Base-by-base conservation (phyloP, 2,797 vertebrate species). In the Apodemus agrarius region DNA sequence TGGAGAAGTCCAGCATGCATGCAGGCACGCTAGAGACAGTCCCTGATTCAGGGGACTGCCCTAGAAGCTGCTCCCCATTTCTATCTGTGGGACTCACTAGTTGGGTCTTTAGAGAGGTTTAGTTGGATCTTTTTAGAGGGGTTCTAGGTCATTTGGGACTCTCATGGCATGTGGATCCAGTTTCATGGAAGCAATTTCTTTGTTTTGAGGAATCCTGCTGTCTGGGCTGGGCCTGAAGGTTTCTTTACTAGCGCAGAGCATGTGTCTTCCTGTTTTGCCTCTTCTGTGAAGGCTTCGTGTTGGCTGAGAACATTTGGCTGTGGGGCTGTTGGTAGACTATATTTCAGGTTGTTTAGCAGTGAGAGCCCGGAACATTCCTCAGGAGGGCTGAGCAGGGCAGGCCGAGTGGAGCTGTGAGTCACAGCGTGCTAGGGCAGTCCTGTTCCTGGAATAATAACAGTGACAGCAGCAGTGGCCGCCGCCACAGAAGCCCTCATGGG, bases 351-450 rank as follows among this genome's bases (percentile, higher is more conserved):
- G 29, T 82, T 75, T 86, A 69, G 46, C 59, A 31, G 24, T 0
- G 4, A 85, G 67, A 90, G 57, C 22, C 67, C 34, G 6, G 78
- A 78, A 37, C 46, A 6, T 89, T 93, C 87, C 43, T 92, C 69
- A 14, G 21, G 86, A 94, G 79, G 93, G 79, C 94, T 81, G 94
- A 95, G 81, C 81, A 65, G 86, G 94, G 49, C 72, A 61, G 19
- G 65, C 82, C 65, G 81, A 91, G 63, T 72, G n/a, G 88, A 92
- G 86, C 84, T 37, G 40, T 96, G 95, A 97, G 63, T 96, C 97
- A 96, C 1, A 6, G 95, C 76, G 6, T 94, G 76, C 86, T 87
- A 75, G 93, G 93, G 54, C 83, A 90, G 69, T 78, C 37, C 52
- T 84, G 95, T 80, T 84, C 83, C 72, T 59, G 83, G 69, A 97